Evolutionary conservation across 1,140 invertebrate genomes (phyloP), one percentile per base, ranked within the genome.

Genomic region (Diabrotica undecimpunctata): DNA sequence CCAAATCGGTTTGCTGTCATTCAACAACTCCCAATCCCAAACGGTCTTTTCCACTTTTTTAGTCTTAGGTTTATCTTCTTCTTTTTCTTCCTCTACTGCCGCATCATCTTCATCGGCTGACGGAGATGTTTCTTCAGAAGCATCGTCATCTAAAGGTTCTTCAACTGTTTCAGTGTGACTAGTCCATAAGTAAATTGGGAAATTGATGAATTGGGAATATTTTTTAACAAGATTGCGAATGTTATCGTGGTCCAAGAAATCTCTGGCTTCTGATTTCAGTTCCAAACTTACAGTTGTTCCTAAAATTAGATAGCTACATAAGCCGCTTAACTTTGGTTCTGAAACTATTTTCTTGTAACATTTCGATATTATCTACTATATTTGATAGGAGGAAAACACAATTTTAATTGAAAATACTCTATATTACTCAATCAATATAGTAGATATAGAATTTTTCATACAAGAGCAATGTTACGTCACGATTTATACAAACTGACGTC

Each of bases 141-240:
- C 73, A 2, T 70, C 67, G 41, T 83, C 83, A 6, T 83, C 81
- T 5, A 77, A 66, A 9, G 88, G 84, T 75, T 93, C 92, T 76
- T 96, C 93, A 56, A 94, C 92, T 65, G 92, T 88, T 67, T 97
- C 86, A 25, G 91, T 94, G 81, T 93, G 97, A 78, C 93, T 96
- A 50, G 90, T 86, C 97, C 97, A 99, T 74, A 99, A 79, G 78
- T 94, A 94, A 75, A 99, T 99, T 13, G 94, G 93, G 85, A 99
- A 99, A 80, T 99, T 99, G 73, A 99, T 99, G 80, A 99, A 99
- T 82, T 99, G 97, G 0, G 95, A 98, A 80, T 99, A 99, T 81
- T 99, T 99, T 78, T 93, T 94, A 36, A 99, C 90, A 6, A 99
- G 82, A 67, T 90, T 88, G 70, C 89, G 90, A 12, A 99, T 85